Conservation (phyloP, 2,113 vertebrate genomes). For the Rhizomys pruinosus region DNA sequence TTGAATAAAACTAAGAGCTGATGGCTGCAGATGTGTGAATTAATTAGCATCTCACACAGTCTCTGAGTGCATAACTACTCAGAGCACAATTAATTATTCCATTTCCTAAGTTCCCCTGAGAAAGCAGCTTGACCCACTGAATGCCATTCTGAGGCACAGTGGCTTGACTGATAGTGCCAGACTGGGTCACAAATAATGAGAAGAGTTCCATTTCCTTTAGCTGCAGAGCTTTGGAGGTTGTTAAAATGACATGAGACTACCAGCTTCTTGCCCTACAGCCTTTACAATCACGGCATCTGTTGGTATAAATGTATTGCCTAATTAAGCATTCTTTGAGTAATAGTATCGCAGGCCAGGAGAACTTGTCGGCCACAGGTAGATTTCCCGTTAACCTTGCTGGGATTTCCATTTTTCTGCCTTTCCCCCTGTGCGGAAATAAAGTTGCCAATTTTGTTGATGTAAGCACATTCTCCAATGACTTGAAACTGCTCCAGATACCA, state of each 20-base stretch:
- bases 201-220: conserved; percentile 22
- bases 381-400: conserved; percentile 28
- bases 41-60: conserved; percentile 50
- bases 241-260: conserved; percentile 46
- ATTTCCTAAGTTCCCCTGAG: conserved; percentile 51
- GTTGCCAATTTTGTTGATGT: conserved; percentile 62
- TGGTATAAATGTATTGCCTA: conserved; percentile 7
- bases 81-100: conserved; percentile 35
- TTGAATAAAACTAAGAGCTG: conserved; percentile 49
- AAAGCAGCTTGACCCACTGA: not conserved
- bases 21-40: conserved; percentile 33
- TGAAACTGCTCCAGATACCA: conserved; percentile 67
- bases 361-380: conserved; percentile 13
- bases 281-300: not conserved
- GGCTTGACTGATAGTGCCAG: conserved; percentile 12
- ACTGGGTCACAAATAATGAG: not conserved
- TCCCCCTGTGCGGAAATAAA: conserved; percentile 54
- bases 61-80: not conserved
- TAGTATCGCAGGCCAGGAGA: not conserved
- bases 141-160: not conserved
- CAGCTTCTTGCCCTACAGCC: not conserved
- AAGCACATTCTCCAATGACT: conserved; percentile 65
- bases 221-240: conserved; percentile 59
- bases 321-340: conserved; percentile 46
- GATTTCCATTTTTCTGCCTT: conserved; percentile 65